phyloP scores from a whole-genome alignment of 1,140 invertebrate species.

The Xylocopa sonorina region DNA sequence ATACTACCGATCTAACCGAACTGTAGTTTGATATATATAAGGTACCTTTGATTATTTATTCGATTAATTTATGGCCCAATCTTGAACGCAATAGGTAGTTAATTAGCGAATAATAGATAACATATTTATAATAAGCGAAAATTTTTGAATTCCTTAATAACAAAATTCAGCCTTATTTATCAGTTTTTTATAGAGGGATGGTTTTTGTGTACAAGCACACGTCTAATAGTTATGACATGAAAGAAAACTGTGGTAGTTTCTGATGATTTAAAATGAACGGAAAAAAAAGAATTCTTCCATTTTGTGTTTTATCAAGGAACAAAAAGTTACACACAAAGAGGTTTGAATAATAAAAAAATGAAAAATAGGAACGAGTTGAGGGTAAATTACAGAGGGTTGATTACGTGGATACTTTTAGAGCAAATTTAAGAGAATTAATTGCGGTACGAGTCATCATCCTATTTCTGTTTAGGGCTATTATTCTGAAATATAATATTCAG shows the following conservation, averaged over 20 bases:
- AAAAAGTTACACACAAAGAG: constrained; percentile 5
- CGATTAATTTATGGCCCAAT: too few relatives aligned
- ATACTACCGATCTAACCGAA: too few relatives aligned
- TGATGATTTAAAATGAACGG: background rate
- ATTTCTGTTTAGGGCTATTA: background rate
- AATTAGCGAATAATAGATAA: too few relatives aligned
- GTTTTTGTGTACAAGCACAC: too few relatives aligned
- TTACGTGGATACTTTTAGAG: background rate
- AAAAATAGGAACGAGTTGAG: background rate
- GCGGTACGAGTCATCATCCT: too few relatives aligned
- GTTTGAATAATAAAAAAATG: background rate
- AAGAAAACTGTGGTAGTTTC: background rate
- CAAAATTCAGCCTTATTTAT: too few relatives aligned
- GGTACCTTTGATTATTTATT: too few relatives aligned
- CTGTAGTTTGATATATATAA: too few relatives aligned
- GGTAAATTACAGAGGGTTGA: background rate
- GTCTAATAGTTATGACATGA: background rate
- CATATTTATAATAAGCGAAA: too few relatives aligned
- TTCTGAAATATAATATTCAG: background rate
- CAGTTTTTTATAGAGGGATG: too few relatives aligned
- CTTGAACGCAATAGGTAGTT: too few relatives aligned
- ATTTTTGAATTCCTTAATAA: too few relatives aligned
- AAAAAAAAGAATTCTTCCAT: background rate
- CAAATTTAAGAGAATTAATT: background rate
- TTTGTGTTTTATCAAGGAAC: constrained; percentile 7